Base-by-base conservation (phyloP, 2,888 invertebrate genomes). In the Achlya flavicornis region DNA sequence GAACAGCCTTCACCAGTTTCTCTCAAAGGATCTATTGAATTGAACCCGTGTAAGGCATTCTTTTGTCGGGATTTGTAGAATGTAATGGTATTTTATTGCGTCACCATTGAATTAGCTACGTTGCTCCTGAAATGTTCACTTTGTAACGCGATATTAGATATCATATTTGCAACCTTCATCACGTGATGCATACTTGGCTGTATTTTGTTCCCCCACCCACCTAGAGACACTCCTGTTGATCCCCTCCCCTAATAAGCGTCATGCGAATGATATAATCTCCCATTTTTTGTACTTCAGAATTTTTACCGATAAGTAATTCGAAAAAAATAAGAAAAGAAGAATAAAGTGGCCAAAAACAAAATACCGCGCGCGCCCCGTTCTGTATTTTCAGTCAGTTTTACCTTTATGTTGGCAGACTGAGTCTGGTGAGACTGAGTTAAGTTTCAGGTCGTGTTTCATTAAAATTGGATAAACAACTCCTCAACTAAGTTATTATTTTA, bases 381-480 rank as follows among this genome's bases (percentile, higher is more conserved):
- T 43, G 43, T 43, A 12, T 43, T 43, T 43, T 43, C 43, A 14
- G 43, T 43, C 14, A 43, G 43, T 12, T 14, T 38, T 43, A 26
- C 26, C 43, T 43, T 7, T 46, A 16, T 4, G 48, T 48, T 12
- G 46, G 46, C 14, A 46, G 4, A 4, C 14, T 46, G n/a, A 4
- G 14, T n/a, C 4, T 4, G 46, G 14, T n/a, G 46, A n/a, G 46
- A 5, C 12, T 14, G 48, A 14, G 48, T 5, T 16, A 48, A 48
- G 48, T 48, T 48, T 48, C 48, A 16, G 48, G n/a, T 48, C 16
- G n/a, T 16, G 16, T 48, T 48, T 48, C 48, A 48, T 48, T 48
- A 48, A 16, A 48, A 16, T 48, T 48, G 6, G 16, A 16, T 48
- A 48, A 48, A 48, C 48, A 48, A 6, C 48, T 16, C 48, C 16